Percentiles rank a stretch among this genome's conserved stretches.
These are phyloP conservation scores for Drosophila ficusphila DNA, from an alignment of 1,140 invertebrate genomes.

Conservation along the genomic window DNA sequence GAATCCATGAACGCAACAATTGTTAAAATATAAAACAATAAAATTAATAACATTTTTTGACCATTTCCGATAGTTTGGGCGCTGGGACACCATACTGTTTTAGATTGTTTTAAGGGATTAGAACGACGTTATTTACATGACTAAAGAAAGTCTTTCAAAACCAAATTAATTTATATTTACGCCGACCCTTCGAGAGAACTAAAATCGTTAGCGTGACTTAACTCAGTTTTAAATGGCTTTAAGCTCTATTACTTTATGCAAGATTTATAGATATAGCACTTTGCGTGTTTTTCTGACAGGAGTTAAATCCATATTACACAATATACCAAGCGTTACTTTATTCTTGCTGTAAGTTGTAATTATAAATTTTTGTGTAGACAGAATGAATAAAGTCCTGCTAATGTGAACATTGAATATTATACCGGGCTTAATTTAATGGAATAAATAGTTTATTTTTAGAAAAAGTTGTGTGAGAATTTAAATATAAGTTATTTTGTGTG, in stretches of 20 bases:
- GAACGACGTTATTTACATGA: neutral
- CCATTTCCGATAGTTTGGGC: neutral
- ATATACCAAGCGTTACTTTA: too few species aligned
- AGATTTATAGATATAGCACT: neutral
- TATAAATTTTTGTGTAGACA: too few species aligned
- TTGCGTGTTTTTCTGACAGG: neutral
- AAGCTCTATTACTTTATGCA: conserved; percentile 10
- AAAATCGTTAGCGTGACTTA: conserved; percentile 29
- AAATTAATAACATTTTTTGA: conserved; percentile 16
- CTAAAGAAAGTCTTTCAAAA: neutral
- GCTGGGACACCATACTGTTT: neutral
- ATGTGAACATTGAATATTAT: too few species aligned
- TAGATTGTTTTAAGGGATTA: neutral
- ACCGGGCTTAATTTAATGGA: too few species aligned
- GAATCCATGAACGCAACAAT: conserved; percentile 69
- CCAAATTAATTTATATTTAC: neutral
- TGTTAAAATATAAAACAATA: conserved; percentile 62
- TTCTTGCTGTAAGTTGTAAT: too few species aligned
- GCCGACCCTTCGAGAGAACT: neutral
- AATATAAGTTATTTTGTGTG: too few species aligned
- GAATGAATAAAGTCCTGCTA: too few species aligned
- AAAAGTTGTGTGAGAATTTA: too few species aligned
- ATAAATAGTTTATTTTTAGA: too few species aligned
- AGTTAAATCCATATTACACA: neutral
- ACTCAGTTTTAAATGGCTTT: neutral